A percentile compares a stretch with the other conserved stretches of the same genome.
Evolutionary conservation across 2,888 invertebrate species (phyloP).

Genomic region (Drosophila barbarae): DNA sequence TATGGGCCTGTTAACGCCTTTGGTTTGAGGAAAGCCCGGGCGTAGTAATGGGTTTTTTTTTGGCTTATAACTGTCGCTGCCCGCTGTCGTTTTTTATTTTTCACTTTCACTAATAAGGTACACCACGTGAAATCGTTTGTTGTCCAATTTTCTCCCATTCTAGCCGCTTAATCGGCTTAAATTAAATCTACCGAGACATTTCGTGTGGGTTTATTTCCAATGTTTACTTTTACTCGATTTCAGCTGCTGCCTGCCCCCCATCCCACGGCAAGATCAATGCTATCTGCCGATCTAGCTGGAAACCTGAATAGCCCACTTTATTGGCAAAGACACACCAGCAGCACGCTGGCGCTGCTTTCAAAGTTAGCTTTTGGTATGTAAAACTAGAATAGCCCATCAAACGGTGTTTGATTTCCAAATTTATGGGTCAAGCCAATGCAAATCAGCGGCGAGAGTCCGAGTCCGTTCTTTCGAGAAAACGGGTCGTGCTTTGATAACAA

Average conservation of each 20-base stretch:
- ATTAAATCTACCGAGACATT: slow-evolving; percentile 23
- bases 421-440: slow-evolving; percentile 62
- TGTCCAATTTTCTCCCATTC: slow-evolving; percentile 26
- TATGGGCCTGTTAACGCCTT: slow-evolving; percentile 30
- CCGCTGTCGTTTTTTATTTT: slow-evolving; percentile 36
- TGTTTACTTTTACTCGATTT: slow-evolving; percentile 34
- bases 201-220: slow-evolving; percentile 29
- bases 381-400: slow-evolving; percentile 43
- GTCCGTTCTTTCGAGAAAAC: slow-evolving; percentile 37
- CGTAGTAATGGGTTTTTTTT: slow-evolving; percentile 25
- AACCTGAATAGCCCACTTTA: slow-evolving; percentile 41
- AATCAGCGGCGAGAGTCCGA: slow-evolving; percentile 45
- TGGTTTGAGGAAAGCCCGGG: slow-evolving; percentile 24
- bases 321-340: slow-evolving; percentile 29
- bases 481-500: slow-evolving; percentile 47
- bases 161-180: slow-evolving; percentile 35
- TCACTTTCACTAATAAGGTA: slow-evolving; percentile 56
- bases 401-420: slow-evolving; percentile 60
- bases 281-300: slow-evolving; percentile 23
- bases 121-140: slow-evolving; percentile 42
- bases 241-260: neutral
- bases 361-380: slow-evolving; percentile 41
- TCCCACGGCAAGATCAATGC: slow-evolving; percentile 30
- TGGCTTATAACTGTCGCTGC: slow-evolving; percentile 38
- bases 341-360: slow-evolving; percentile 11